Conservation (phyloP, 2,888 invertebrate species). For the Drosophila ustulata region DNA sequence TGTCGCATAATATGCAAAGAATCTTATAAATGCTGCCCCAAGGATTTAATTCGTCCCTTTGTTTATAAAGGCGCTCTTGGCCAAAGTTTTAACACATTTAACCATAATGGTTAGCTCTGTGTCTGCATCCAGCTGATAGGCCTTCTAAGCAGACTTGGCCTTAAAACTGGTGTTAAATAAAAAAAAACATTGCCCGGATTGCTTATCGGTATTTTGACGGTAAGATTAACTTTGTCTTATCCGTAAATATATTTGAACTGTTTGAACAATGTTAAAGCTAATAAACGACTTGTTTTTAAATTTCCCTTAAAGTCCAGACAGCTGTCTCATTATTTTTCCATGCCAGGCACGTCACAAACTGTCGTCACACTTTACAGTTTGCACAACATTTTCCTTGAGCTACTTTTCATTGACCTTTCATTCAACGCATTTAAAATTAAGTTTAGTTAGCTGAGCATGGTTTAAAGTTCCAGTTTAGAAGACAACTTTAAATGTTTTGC, state of each 20-base stretch:
- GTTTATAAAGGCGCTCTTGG: slow-evolving; percentile 1
- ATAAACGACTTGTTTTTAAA: background rate
- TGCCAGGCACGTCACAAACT: slow-evolving; percentile 17
- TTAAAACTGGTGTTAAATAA: slow-evolving; percentile 8
- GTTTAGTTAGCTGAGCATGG: background rate
- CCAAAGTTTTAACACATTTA: background rate
- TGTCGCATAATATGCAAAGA: slow-evolving; percentile 13
- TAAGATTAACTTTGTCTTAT: background rate
- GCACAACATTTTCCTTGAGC: background rate
- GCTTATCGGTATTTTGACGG: background rate
- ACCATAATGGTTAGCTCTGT: background rate
- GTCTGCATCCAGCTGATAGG: slow-evolving; percentile 5
- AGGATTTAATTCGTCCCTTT: slow-evolving; percentile 6
- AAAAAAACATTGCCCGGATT: background rate
- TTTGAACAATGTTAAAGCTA: background rate
- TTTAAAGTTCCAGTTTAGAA: background rate
- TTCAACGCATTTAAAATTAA: background rate
- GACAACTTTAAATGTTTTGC: background rate
- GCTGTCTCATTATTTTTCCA: slow-evolving; percentile 2
- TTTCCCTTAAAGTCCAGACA: background rate
- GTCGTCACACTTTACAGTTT: slow-evolving; percentile 12
- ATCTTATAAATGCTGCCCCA: slow-evolving; percentile 9
- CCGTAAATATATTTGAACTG: background rate
- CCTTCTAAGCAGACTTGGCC: background rate
- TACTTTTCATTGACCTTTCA: slow-evolving; percentile 4